These are phyloP conservation scores for Engraulis encrasicolus DNA, from an alignment of 2,113 vertebrate species.

Conservation along the genomic window DNA sequence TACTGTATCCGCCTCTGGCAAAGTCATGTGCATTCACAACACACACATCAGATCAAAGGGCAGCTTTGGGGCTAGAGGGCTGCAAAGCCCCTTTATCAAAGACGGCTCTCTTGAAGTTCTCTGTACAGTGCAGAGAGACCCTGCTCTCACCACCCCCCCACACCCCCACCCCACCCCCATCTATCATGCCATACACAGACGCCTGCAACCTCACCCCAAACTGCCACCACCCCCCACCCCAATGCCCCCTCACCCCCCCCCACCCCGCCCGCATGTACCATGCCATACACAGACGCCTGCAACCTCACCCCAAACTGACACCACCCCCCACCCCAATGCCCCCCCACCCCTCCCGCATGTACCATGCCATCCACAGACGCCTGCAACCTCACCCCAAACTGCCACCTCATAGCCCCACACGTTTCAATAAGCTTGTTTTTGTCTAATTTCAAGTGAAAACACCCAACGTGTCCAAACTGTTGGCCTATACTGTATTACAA, in stretches of 20 bases:
- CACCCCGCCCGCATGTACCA: too few relatives aligned
- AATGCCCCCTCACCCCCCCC: neutral
- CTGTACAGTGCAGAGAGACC: slow-evolving; percentile 7
- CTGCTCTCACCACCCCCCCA: neutral
- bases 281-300: too few relatives aligned
- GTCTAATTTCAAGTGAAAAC: too few relatives aligned
- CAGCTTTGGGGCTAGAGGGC: slow-evolving; percentile 6
- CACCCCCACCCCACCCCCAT: neutral
- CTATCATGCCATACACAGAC: neutral
- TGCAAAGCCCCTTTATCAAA: neutral
- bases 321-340: too few relatives aligned
- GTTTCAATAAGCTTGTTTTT: too few relatives aligned
- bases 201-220: neutral
- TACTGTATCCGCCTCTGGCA: neutral
- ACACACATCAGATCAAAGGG: slow-evolving; percentile 15
- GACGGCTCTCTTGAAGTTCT: slow-evolving; percentile 7
- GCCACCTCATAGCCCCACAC: neutral
- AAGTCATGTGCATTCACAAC: slow-evolving; percentile 11
- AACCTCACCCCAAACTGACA: too few relatives aligned
- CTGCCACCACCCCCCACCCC: neutral
- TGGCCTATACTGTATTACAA: too few relatives aligned
- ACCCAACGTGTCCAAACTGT: too few relatives aligned
- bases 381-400: too few relatives aligned
- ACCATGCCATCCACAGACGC: too few relatives aligned
- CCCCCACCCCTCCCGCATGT: too few relatives aligned